phyloP scores from a whole-genome alignment of 2,113 vertebrate species.

The Antechinus stuartii region DNA sequence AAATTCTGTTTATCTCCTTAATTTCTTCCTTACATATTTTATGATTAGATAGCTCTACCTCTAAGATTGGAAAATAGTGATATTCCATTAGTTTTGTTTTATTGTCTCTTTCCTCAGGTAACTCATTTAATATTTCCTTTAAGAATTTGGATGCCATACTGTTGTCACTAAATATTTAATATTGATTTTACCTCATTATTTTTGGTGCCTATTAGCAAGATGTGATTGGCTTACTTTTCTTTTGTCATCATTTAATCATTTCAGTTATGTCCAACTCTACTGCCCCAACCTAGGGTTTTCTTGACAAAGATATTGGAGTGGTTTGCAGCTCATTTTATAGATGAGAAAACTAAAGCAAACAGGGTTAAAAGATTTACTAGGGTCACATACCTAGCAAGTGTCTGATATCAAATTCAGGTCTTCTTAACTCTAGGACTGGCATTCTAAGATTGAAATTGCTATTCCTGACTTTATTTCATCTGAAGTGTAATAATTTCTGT shows the following conservation, averaged over 20 bases:
- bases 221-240: neutral
- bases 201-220: neutral
- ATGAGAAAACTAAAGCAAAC: neutral
- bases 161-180: neutral
- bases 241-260: neutral
- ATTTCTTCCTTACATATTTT: neutral
- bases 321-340: neutral
- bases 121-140: neutral
- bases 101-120: neutral
- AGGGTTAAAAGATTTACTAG: neutral
- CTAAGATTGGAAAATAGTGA: too few species aligned
- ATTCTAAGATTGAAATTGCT: neutral
- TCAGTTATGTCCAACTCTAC: neutral
- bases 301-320: neutral
- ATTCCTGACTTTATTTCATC: neutral
- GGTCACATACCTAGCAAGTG: neutral
- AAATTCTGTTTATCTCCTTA: too few species aligned
- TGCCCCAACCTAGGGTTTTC: neutral
- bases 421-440: neutral
- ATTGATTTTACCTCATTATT: neutral
- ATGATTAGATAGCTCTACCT: neutral
- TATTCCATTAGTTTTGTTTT: neutral
- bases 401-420: neutral
- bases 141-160: neutral
- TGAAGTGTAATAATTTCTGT: neutral